Percentiles rank a stretch among this genome's conserved stretches.
Evolutionary conservation across 2,113 vertebrate species (phyloP).

Genomic region (Dendropsophus ebraccatus): DNA sequence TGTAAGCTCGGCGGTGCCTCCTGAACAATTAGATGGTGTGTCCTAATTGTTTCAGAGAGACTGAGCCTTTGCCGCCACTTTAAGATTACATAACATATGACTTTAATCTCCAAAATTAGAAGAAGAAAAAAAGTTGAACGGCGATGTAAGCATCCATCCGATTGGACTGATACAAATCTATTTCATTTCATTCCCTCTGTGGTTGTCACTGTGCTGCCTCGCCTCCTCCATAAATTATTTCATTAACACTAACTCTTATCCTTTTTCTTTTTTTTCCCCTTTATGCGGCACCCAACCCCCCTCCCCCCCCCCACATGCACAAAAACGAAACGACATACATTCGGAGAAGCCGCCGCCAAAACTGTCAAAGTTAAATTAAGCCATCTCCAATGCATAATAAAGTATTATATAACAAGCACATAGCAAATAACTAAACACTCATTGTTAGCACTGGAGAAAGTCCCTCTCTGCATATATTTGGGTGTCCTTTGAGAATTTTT

Average conservation of each 20-base stretch:
- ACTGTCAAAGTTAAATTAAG: constrained; percentile 71
- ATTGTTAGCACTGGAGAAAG: constrained; percentile 77
- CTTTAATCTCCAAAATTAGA: constrained; percentile 48
- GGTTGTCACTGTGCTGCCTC: not conserved
- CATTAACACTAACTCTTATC: constrained; percentile 75
- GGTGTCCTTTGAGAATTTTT: constrained; percentile 76
- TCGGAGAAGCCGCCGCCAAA: constrained; percentile 66
- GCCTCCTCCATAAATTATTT: constrained; percentile 62
- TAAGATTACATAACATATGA: constrained; percentile 51
- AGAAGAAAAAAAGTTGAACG: not conserved
- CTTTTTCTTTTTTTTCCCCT: constrained; percentile 66
- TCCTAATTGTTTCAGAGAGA: constrained; percentile 49
- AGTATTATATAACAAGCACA: constrained; percentile 67
- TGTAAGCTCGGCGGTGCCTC: constrained; percentile 36
- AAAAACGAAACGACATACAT: constrained; percentile 67
- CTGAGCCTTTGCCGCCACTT: constrained; percentile 38
- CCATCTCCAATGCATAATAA: constrained; percentile 64
- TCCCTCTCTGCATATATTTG: constrained; percentile 71
- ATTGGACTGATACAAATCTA: constrained; percentile 54
- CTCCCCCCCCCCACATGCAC: not conserved
- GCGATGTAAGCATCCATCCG: constrained; percentile 28
- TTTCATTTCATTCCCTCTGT: constrained; percentile 43
- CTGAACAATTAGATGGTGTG: constrained; percentile 36
- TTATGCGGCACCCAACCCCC: too few species aligned
- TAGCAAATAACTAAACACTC: constrained; percentile 76